Evolutionary conservation across 2,888 invertebrate genomes (phyloP), one percentile per base, ranked within the genome.

Genomic region (Erebia epiphron): DNA sequence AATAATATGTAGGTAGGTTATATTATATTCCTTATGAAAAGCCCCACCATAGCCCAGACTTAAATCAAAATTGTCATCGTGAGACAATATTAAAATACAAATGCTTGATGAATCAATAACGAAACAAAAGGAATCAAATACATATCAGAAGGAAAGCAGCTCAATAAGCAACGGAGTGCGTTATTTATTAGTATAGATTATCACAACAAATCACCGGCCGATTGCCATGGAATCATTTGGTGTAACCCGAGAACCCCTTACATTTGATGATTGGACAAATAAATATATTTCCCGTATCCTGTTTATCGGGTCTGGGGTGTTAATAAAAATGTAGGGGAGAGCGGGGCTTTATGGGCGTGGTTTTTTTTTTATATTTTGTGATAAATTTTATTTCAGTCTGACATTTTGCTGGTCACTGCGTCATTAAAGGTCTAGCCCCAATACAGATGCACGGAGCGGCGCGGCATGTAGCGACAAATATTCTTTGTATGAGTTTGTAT

Each of bases 281-380:
- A 92, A 92, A 93, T 93, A 92, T 92, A 92, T 92, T 91, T 92
- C 87, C 91, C 87, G 88, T 92, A 91, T 92, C 92, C 91, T 90
- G 92, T 91, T 91, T 92, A 92, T 92, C 93, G 82, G 87, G 86
- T 87, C 85, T 85, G 85, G 90, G 91, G 93, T 92, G 93, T 92
- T 92, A 93, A 93, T 93, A 93, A 92, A 93, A 92, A 92, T 92
- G 92, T 92, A 90, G 90, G 80, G 92, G 87, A 85, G 72, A 21
- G 49, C 18, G 4, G 68, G 72, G 60, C 54, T n/a, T 35, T 64
- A 11, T 69, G 69, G 58, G 49, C 56, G 18, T 65, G 14, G 11
- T 11, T 2, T 4, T 13, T 14, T 41, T 21, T 46, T 21, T 35
- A 13, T 7, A 18, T 41, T 18, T 56, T 41, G 16, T 54, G 0